Base-by-base conservation (phyloP, 1,140 invertebrate species). In the Tenebrio molitor region DNA sequence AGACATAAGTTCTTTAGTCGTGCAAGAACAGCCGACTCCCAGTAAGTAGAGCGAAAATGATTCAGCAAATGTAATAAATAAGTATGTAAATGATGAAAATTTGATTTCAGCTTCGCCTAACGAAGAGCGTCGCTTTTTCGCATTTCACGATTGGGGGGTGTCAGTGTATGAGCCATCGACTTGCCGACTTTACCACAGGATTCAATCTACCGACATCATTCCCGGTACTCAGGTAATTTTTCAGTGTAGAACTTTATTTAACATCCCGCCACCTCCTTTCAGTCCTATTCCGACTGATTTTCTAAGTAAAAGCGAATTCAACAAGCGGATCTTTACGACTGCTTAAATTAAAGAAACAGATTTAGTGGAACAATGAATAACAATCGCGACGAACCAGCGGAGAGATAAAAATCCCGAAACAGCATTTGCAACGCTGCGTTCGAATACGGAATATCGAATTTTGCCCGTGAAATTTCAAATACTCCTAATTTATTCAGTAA, bases 141-240 rank as follows among this genome's bases (percentile, higher is more conserved):
- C 91, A 1, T 93, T 94, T 80, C 91, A 94, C 82, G 89, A 92
- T 75, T 89, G 89, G 85, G 92, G 92, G 6, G 89, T 93, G 74
- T 91, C 90, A 0, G 88, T 92, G 1, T 93, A 93, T 82, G 91
- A 93, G 63, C 91, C 92, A 1, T 87, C 87, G n/a, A 87, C 89
- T 41, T 94, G 92, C 80, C 85, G 90, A 10, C 85, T 92, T 1
- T 88, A 91, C 76, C 91, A 93, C 81, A 89, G 91, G 77, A 92
- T 94, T 66, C 87, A 89, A 79, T 88, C 89, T 6, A 91, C 89
- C n/a, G 90, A 92, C 79, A 90, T 92, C 74, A 91, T 92, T 76
- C 90, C 91, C 0, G 91, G 91, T 16, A 92, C 90, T 8, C 90
- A 91, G 85, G 90, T 90, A 82, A 80, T 65, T 50, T 42, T 16